Evolutionary conservation across 1,140 invertebrate species (phyloP), one percentile per base, ranked within the genome.

Genomic region (Zaprionus capensis): DNA sequence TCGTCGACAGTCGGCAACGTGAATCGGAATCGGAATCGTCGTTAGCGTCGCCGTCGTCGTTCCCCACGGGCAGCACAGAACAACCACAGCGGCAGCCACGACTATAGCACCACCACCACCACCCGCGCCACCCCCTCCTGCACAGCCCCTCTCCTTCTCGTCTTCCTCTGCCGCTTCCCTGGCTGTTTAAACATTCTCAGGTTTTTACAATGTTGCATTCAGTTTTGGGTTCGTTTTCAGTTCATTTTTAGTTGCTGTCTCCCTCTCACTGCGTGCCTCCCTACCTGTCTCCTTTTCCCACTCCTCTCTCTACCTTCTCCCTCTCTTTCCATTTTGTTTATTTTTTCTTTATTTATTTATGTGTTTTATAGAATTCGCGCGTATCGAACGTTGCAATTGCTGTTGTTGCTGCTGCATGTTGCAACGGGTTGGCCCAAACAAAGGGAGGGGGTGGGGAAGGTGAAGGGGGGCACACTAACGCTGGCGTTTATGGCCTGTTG

Each of bases 21-120:
- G 76, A 82, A 75, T 87, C 82, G 82, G 72, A 67, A 86, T 86
- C 64, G 70, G 80, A 86, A 82, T 85, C 84, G 82, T 83, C 81
- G 81, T 82, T 78, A 78, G 75, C 78, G 66, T 83, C 81, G 81
- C 78, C 78, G 69, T 57, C 67, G 62, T 12, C 15, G 63, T 59
- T 38, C 79, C 67, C 64, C 81, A 69, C 81, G 58, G 76, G 63
- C 58, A 66, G 81, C 69, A 80, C 69, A 80, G 56, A 44, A n/a
- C 41, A 44, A n/a, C 41, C 6, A n/a, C n/a, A n/a, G n/a, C n/a
- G n/a, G 41, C 41, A 44, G 56, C 31, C 62, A n/a, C 51, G 38
- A 51, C 17, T 38, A 51, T 41, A 12, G 17, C 53, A 55, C 41
- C 28, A 28, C 7, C 28, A 28, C 28, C 46, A 17, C 14, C 62